Base-by-base conservation (phyloP, 2,888 invertebrate genomes). In the Pristionchus mayeri region DNA sequence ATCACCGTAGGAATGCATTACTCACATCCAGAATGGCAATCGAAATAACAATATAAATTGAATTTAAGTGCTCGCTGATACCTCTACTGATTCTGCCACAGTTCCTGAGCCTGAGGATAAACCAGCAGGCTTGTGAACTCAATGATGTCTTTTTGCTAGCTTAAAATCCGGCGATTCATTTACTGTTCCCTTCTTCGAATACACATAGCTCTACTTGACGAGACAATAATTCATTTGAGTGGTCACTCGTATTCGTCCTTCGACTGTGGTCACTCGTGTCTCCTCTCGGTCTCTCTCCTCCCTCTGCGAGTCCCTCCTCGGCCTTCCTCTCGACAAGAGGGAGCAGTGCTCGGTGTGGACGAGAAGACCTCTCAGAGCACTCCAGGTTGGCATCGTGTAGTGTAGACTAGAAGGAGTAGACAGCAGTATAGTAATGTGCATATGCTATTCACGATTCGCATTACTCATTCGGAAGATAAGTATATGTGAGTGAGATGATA, bases 331-430 rank as follows among this genome's bases (percentile, higher is more conserved):
- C 50, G 90, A 91, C 80, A 91, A 91, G 82, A 88, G 87, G n/a
- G 91, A 91, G 50, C 91, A 91, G 81, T 91, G 91, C 86, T 90
- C 90, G 6, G 91, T 91, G 57, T 91, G 91, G 91, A 87, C 88
- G 75, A 71, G 91, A 75, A 84, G 91, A 84, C 91, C 91, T 7
- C 85, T 91, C 21, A 85, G 91, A 50, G 75, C 85, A 21, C 84
- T 88, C 18, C 91, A 91, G 89, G 90, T 90, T 54, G 13, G 78
- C 27, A 63, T 52, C n/a, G 44, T 67, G 7, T n/a, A 54, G 54
- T 54, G 30, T 30, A 50, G 27, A 24, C 11, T 40, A 27, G 21
- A 21, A 60, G 44, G 13, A 13, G 34, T 27, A 54, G 16, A 80
- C 44, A n/a, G n/a, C n/a, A n/a, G n/a, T n/a, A n/a, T n/a, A n/a